Base-by-base conservation (phyloP, 1,140 invertebrate species). In the Brachionus angularis region DNA sequence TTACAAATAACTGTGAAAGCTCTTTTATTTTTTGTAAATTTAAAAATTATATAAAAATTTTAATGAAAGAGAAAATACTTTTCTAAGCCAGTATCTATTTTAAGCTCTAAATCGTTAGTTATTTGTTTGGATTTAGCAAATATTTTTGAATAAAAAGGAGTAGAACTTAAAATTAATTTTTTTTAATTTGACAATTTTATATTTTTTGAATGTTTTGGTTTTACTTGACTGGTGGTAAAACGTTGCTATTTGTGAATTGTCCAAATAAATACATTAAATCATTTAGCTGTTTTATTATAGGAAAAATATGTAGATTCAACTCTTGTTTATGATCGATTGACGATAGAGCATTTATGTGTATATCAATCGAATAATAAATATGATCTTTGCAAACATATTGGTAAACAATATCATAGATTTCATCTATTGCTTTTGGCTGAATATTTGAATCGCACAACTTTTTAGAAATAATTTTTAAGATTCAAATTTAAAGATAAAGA, bases 41-140 rank as follows among this genome's bases (percentile, higher is more conserved):
- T 47, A 73, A 71, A 64, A 55, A 33, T 71, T 14, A 42, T 7
- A 61, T 10, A 61, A 21, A 25, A 34, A 8, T 44, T 27, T 42
- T n/a, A 23, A 58, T n/a, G 58, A 55, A 12, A 44, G 14, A 7
- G 25, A 44, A 12, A 7, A 34, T 76, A 85, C 81, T 85, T 83
- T 77, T 96, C 93, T 23, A 97, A 79, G 0, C 94, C 94, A 16
- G 85, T 86, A 76, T 96, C 93, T 53, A 98, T 81, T 81, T 96
- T 96, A 21, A 85, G 86, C 81, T 98, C 93, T 72, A 97, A 86
- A 78, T 92, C 89, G 75, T 93, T 90, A 70, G 93, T 83, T 18
- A 91, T 84, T 34, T 87, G 84, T 76, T 91, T 67, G 21, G 47
- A 12, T 44, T 67, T 67, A 18, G n/a, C 29, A 18, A 50, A 33